Conservation (phyloP, 2,797 vertebrate species). For the Clarias fuscus region DNA sequence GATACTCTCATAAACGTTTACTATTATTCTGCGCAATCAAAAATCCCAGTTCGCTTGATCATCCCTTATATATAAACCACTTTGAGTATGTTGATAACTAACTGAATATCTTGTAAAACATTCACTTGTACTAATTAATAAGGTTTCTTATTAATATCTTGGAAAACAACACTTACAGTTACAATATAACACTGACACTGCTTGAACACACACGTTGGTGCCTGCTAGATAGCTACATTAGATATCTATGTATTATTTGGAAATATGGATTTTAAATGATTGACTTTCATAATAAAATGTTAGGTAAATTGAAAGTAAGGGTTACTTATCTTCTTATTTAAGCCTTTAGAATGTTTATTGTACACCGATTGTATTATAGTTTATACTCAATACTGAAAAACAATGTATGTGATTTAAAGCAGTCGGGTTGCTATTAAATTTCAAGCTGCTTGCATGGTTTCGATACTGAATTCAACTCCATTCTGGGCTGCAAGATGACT, state of each 20-base stretch:
- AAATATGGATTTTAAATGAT: not conserved
- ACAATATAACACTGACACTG: not conserved
- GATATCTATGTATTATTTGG: not conserved
- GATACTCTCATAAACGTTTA: too few relatives aligned
- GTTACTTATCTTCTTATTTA: not conserved
- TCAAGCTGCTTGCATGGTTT: not conserved
- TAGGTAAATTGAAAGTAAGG: not conserved
- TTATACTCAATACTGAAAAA: slow-evolving; percentile 3
- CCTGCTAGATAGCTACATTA: not conserved
- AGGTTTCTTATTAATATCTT: not conserved
- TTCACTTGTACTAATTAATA: too few relatives aligned
- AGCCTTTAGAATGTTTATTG: not conserved
- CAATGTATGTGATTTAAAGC: not conserved
- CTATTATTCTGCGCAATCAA: too few relatives aligned
- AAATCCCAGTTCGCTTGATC: too few relatives aligned
- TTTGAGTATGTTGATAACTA: not conserved
- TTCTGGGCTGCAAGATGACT: slow-evolving; percentile 3
- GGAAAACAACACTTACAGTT: not conserved
- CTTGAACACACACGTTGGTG: not conserved
- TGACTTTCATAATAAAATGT: not conserved
- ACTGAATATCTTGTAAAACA: too few relatives aligned
- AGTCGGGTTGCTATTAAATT: not conserved
- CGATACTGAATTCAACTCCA: not conserved
- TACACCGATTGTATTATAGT: not conserved
- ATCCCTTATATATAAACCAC: too few relatives aligned